Percentiles rank a stretch among this genome's conserved stretches.
These are phyloP conservation scores for Ibidorhyncha struthersii DNA, from an alignment of 2,113 vertebrate genomes.

Conservation along the genomic window DNA sequence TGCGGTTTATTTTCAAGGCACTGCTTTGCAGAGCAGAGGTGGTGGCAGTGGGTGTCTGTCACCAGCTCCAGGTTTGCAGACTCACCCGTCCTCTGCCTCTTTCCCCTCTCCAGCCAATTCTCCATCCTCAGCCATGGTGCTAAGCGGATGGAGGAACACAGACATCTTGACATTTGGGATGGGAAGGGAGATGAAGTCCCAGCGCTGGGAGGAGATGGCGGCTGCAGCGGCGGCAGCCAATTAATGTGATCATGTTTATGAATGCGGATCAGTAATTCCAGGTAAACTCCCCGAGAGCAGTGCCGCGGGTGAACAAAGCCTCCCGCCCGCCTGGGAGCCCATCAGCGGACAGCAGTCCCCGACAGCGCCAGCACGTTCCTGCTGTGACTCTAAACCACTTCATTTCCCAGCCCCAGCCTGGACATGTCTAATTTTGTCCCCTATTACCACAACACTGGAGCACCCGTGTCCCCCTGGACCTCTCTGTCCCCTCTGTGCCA, in stretches of 20 bases:
- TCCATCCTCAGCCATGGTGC: accelerated
- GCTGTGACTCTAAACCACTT: conserved; percentile 56
- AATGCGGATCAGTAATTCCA: conserved; percentile 70
- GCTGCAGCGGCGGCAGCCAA: conserved; percentile 10
- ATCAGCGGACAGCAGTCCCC: background rate
- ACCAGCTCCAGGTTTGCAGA: background rate
- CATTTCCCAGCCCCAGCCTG: conserved; percentile 19
- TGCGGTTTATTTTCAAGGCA: background rate
- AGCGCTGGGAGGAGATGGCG: background rate
- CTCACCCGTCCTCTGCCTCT: background rate
- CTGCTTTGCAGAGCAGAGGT: background rate
- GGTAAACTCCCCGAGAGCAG: conserved; percentile 39
- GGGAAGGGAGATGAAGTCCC: conserved; percentile 48
- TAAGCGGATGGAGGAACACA: background rate
- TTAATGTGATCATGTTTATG: conserved; percentile 69
- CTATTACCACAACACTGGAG: background rate
- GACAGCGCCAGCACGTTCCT: conserved; percentile 21
- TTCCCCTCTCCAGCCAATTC: background rate
- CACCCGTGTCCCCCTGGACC: background rate
- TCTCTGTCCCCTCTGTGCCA: background rate
- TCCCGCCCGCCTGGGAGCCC: background rate
- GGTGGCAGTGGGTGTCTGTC: background rate
- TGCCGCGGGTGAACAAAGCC: conserved; percentile 26
- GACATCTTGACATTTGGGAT: conserved; percentile 16
- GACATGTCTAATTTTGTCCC: background rate